Evolutionary conservation across 2,113 vertebrate genomes (phyloP).

Genomic region (Phylloscopus whistleri): DNA sequence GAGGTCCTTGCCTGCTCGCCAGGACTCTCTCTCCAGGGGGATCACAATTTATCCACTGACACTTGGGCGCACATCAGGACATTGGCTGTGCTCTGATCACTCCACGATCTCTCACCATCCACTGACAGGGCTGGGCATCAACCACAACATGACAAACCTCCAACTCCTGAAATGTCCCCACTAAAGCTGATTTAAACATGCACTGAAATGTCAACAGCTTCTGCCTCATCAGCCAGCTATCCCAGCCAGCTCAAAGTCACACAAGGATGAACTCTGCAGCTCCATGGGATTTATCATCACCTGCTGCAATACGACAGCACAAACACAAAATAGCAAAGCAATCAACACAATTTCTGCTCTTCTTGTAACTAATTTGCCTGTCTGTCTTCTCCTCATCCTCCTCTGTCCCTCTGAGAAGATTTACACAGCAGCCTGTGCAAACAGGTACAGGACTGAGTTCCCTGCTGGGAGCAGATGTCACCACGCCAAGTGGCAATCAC

Average conservation of each 20-base stretch:
- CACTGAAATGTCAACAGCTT: background rate
- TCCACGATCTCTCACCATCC: background rate
- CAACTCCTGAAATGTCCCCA: background rate
- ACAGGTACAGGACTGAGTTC: background rate
- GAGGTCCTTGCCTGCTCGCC: background rate
- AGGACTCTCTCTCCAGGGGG: background rate
- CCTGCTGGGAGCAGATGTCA: background rate
- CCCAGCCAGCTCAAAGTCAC: background rate
- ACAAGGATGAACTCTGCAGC: background rate
- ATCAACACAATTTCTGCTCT: background rate
- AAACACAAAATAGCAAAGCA: background rate
- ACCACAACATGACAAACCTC: background rate
- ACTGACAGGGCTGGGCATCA: background rate
- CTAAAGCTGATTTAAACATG: background rate
- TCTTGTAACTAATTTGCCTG: background rate
- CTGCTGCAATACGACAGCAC: background rate
- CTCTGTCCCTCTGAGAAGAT: background rate
- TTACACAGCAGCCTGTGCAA: background rate
- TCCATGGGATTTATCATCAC: background rate
- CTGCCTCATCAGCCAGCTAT: background rate
- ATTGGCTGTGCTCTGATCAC: background rate
- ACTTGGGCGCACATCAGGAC: background rate
- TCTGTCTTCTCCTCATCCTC: background rate
- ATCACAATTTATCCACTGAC: background rate
- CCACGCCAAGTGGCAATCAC: background rate